phyloP scores from a whole-genome alignment of 2,797 vertebrate genomes.

The Cossypha caffra region DNA sequence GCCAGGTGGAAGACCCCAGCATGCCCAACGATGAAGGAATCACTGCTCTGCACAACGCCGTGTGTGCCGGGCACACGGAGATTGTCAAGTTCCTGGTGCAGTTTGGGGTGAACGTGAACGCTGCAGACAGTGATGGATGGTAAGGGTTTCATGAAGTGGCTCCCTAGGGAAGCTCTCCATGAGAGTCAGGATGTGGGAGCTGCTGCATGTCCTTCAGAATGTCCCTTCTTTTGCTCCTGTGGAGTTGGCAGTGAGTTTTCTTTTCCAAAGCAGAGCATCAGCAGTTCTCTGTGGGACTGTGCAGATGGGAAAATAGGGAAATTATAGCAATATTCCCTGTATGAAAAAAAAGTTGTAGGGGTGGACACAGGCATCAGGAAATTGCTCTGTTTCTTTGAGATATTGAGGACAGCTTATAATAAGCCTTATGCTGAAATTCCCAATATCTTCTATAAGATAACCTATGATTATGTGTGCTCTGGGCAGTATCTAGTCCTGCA shows the following conservation, averaged over 20 bases:
- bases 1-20: conserved; percentile 94
- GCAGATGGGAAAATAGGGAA: not conserved
- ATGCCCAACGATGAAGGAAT: conserved; percentile 96
- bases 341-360: not conserved
- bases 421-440: not conserved
- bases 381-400: not conserved
- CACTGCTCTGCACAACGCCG: conserved; percentile 95
- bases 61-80: conserved; percentile 95
- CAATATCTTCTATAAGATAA: not conserved
- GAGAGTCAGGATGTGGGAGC: not conserved
- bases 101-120: conserved; percentile 95
- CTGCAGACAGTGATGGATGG: conserved; percentile 97
- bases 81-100: conserved; percentile 97
- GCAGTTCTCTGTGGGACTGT: not conserved
- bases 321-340: not conserved
- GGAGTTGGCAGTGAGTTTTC: not conserved
- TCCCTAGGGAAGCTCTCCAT: not conserved
- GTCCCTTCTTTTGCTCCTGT: not conserved
- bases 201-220: not conserved
- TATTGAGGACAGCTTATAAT: not conserved
- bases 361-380: not conserved
- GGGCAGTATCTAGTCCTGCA: not conserved
- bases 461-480: rapidly evolving
- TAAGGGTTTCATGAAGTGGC: conserved; percentile 60
- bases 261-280: not conserved